Conservation (phyloP, 2,113 vertebrate genomes). For the Mus spicilegus region DNA sequence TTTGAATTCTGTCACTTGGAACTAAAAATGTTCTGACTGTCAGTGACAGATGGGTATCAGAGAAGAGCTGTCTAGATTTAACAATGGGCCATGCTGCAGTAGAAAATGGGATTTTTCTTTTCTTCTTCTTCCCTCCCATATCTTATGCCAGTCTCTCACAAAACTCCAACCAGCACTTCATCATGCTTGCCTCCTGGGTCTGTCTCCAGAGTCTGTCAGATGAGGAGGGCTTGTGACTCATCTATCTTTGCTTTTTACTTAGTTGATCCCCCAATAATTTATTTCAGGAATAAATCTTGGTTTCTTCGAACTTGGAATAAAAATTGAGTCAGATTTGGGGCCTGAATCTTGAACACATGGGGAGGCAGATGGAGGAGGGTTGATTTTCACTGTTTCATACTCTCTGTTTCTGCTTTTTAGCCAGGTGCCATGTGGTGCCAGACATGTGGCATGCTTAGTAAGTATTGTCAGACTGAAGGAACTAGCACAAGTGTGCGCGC, state of each 20-base stretch:
- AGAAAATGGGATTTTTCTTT: background rate
- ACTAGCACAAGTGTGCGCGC: background rate
- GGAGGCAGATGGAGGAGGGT: background rate
- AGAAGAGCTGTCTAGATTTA: background rate
- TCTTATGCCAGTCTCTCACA: background rate
- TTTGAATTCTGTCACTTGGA: slow-evolving; percentile 7
- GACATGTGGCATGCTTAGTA: background rate
- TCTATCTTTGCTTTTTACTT: background rate
- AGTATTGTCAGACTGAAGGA: background rate
- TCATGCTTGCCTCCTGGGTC: background rate
- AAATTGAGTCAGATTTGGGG: slow-evolving; percentile 13
- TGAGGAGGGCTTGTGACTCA: background rate
- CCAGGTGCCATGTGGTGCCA: background rate
- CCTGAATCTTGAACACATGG: background rate
- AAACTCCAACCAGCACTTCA: background rate
- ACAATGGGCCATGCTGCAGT: background rate
- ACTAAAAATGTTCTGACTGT: background rate
- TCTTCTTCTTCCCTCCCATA: background rate
- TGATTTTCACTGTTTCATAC: background rate
- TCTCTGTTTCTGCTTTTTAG: background rate
- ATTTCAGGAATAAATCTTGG: background rate
- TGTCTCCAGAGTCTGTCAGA: background rate
- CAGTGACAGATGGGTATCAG: background rate
- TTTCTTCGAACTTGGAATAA: background rate
- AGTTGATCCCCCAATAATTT: background rate